Evolutionary conservation across 1,140 invertebrate genomes (phyloP), one percentile per base, ranked within the genome.

Genomic region (Aphidius ervi): DNA sequence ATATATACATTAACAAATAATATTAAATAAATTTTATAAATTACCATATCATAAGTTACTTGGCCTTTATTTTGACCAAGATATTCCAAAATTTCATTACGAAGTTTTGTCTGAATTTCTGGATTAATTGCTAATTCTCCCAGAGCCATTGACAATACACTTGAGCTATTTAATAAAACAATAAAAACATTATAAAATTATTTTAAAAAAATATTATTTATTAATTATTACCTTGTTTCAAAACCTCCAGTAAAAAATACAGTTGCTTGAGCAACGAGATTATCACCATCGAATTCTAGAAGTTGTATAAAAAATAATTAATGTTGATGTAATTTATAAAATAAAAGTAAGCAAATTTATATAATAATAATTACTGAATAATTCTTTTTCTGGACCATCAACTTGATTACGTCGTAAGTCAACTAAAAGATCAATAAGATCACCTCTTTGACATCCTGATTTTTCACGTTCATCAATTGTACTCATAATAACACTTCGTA

Each of bases 241-340:
- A 84, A 89, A 3, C 86, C 87, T 56, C 83, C 89, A 3, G 82
- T 73, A 63, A 89, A 87, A 65, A 91, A 90, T 6, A 87, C 46
- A 2, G 85, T 74, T 1, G 83, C 82, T 65, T 90, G 86, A 0
- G 85, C 82, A 2, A 86, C 75, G 6, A 93, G 81, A 65, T 89
- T 84, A 10, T 85, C 81, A 45, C 85, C 85, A 1, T 79, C 79
- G 66, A 86, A 83, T 64, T 75, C 79, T 20, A n/a, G n/a, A n/a
- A n/a, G n/a, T n/a, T n/a, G n/a, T n/a, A n/a, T n/a, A n/a, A 16
- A 9, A 50, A 20, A 5, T 9, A 23, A 39, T 39, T 52, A 6
- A 9, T 39, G 4, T 43, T 20, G 3, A 50, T 31, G 23, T 39
- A 3, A 41, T 57, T 49, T 48, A 48, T 20, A 10, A 16, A 20